Evolutionary conservation across 2,797 vertebrate genomes (phyloP).

Genomic region (Pangasius djambal): DNA sequence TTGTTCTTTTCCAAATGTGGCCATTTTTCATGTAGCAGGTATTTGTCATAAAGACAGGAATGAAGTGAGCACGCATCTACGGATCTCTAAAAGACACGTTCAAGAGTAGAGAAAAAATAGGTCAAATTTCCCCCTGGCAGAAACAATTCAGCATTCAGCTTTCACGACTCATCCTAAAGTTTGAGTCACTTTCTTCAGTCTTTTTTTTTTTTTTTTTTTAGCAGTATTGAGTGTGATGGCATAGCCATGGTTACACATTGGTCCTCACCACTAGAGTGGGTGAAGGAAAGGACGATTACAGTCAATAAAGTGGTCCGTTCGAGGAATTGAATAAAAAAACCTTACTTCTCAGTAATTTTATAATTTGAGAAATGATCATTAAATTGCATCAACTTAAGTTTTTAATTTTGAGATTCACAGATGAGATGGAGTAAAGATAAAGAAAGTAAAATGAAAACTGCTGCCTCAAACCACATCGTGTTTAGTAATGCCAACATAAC

Average conservation of each 20-base stretch:
- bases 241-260: not conserved
- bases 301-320: not conserved
- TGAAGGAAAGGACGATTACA: not conserved
- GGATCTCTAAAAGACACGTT: not conserved
- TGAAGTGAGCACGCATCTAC: not conserved
- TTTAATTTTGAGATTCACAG: not conserved
- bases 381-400: not conserved
- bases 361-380: not conserved
- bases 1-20: not conserved
- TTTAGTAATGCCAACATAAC: not conserved
- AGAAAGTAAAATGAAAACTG: not conserved
- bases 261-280: not conserved
- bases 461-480: not conserved
- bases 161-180: not conserved
- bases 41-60: not conserved
- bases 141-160: constrained; percentile 4
- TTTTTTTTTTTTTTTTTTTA: not conserved
- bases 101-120: not conserved
- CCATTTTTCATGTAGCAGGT: not conserved
- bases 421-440: not conserved
- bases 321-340: not conserved
- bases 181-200: not conserved
- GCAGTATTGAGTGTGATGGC: not conserved
- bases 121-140: not conserved
- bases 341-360: not conserved